Evolutionary conservation across 2,113 vertebrate genomes (phyloP), one percentile per base, ranked within the genome.

Genomic region (Coptodon bakossiorum): DNA sequence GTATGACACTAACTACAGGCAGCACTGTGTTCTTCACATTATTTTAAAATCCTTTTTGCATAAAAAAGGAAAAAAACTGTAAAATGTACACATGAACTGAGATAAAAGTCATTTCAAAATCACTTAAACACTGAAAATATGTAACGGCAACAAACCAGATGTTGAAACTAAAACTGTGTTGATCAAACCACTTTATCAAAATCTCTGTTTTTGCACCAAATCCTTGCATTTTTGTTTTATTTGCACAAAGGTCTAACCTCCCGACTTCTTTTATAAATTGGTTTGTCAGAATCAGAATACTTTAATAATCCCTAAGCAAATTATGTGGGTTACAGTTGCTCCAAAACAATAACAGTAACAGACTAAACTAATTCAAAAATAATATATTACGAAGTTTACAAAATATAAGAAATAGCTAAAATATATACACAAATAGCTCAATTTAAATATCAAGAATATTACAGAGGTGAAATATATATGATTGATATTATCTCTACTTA

Each of bases 271-370:
- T 50, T 50, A 11, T 31, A 31, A 19, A 78, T 78, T 11, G 14
- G 2, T 76, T 76, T 76, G 24, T 43, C 1, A 22, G 34, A 66
- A 66, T 66, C 34, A 7, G 3, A 66, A 66, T 38, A n/a, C 19
- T 66, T 38, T 66, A 66, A 66, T 38, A 38, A 38, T 66, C 34
- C 19, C 61, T 38, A 66, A 66, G 17, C 10, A 66, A 66, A 66
- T 66, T 66, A 66, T 66, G 17, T 66, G 34, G 12, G 19, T 38
- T 38, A 38, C 61, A 38, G 61, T 22, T 38, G 61, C 10, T 66
- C 61, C 19, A 66, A 66, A 38, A 13, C 61, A 38, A 66, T 66
- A 66, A 38, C 61, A n/a, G 10, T 38, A n/a, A 66, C 34, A 66
- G 3, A 66, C 17, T 38, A 38, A 66, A 66, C 10, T 5, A 38